Conservation (phyloP, 2,797 vertebrate species). For the Hirundo rustica region DNA sequence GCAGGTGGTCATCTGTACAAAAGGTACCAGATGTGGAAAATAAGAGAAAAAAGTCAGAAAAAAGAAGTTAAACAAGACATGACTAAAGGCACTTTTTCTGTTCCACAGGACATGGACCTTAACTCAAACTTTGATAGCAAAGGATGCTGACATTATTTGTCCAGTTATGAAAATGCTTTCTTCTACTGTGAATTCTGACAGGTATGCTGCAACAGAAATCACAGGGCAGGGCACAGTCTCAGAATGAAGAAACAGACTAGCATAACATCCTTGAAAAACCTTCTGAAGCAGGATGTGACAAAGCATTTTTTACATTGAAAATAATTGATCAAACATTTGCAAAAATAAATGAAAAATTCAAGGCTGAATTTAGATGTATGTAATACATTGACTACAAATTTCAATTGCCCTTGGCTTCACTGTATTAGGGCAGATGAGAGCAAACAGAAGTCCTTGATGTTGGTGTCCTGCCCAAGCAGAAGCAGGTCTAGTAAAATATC, state of each 20-base stretch:
- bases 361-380: background rate
- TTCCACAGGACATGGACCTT: background rate
- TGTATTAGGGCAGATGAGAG: background rate
- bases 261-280: background rate
- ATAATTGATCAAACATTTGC: background rate
- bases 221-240: background rate
- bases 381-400: background rate
- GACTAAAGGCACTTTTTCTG: background rate
- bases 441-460: background rate
- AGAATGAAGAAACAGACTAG: background rate
- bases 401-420: background rate
- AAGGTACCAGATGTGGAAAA: background rate
- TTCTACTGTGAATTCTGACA: background rate
- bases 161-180: background rate
- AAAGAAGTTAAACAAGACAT: background rate
- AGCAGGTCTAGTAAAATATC: background rate
- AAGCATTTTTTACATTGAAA: background rate
- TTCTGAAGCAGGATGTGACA: background rate
- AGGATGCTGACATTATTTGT: background rate
- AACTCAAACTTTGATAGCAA: background rate
- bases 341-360: background rate
- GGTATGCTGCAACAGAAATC: background rate
- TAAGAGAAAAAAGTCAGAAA: background rate
- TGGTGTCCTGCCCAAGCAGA: background rate
- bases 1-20: background rate